A percentile compares a stretch with the other conserved stretches of the same genome.
Conservation (phyloP, 2,888 invertebrate genomes). For the Papilio elwesi region DNA sequence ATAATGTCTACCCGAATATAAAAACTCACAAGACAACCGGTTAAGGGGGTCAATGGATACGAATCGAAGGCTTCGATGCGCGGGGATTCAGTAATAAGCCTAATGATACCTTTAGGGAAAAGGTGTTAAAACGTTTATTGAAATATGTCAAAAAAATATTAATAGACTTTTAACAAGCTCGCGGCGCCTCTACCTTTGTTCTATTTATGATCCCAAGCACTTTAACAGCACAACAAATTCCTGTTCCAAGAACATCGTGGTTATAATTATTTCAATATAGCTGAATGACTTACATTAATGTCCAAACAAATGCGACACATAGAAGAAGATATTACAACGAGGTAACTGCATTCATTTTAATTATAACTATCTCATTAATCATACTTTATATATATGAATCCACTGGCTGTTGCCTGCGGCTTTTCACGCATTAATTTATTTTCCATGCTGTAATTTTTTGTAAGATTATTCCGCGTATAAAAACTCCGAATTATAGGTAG, state of each 20-base stretch:
- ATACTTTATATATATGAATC: constrained; percentile 45
- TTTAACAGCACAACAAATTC: constrained; percentile 7
- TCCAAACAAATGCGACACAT: constrained; percentile 37
- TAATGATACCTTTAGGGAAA: constrained; percentile 81
- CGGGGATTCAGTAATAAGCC: constrained; percentile 68
- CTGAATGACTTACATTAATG: constrained; percentile 54
- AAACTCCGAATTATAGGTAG: too few relatives aligned
- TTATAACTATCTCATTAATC: constrained; percentile 36
- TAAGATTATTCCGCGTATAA: too few relatives aligned
- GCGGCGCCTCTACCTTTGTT: constrained; percentile 48
- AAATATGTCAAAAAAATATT: constrained; percentile 79
- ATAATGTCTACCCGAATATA: constrained; percentile 37
- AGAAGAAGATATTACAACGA: constrained; percentile 36
- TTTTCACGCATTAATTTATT: too few relatives aligned
- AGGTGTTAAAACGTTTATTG: constrained; percentile 84
- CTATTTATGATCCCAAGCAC: constrained; percentile 28
- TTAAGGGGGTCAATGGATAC: constrained; percentile 46
- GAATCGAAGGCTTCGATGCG: constrained; percentile 54
- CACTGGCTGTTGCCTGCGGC: not conserved
- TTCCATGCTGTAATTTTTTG: too few relatives aligned
- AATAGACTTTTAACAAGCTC: constrained; percentile 83
- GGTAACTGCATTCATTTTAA: constrained; percentile 35
- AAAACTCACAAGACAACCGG: constrained; percentile 32
- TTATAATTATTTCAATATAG: constrained; percentile 54
- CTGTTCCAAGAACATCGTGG: constrained; percentile 49